phyloP scores from a whole-genome alignment of 2,888 invertebrate species.

The Polymixis flavicincta region DNA sequence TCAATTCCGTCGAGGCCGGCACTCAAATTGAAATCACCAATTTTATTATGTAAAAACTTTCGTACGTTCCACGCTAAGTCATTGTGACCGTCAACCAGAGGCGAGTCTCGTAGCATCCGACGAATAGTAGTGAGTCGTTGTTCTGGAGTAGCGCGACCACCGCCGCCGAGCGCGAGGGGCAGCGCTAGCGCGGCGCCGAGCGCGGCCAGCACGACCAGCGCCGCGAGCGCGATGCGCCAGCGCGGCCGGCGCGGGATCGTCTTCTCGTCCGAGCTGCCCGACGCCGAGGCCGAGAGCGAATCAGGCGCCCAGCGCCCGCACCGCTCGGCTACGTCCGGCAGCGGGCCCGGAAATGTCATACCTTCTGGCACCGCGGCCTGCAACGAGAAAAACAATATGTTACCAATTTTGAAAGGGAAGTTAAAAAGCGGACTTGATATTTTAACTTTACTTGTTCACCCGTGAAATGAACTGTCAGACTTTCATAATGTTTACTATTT shows the following conservation, averaged over 20 bases:
- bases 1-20: conserved; percentile 92
- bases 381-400: conserved; percentile 67
- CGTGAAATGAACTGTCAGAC: neutral
- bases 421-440: neutral
- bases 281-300: conserved; percentile 87
- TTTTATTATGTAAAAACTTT: conserved; percentile 96
- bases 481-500: neutral
- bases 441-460: neutral
- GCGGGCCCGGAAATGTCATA: conserved; percentile 88
- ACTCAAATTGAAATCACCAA: conserved; percentile 92
- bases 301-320: conserved; percentile 89
- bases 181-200: conserved; percentile 91
- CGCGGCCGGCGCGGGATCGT: conserved; percentile 88
- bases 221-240: conserved; percentile 91
- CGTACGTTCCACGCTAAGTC: conserved; percentile 97
- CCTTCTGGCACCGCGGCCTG: conserved; percentile 89
- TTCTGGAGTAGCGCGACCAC: conserved; percentile 89
- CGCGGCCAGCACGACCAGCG: conserved; percentile 90
- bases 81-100: conserved; percentile 95
- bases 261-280: conserved; percentile 89
- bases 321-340: conserved; percentile 89
- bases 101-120: conserved; percentile 92
- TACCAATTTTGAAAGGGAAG: neutral
- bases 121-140: conserved; percentile 92
- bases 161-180: conserved; percentile 89